Base-by-base conservation (phyloP, 2,797 vertebrate genomes). In the Gallirallus australis region DNA sequence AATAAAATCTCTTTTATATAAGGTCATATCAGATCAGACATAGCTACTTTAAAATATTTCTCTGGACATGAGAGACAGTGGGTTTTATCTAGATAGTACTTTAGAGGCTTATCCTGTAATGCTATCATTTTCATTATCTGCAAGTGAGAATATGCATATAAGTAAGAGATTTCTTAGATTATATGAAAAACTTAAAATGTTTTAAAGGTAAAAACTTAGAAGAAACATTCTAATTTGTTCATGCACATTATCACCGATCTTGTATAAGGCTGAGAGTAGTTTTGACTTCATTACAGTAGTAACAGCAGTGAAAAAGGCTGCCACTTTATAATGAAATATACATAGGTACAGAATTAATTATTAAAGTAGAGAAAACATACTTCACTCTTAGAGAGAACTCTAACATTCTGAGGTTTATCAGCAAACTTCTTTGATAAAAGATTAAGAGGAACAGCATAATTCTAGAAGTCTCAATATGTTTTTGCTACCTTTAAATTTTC, bases 321-420 rank as follows among this genome's bases (percentile, higher is more conserved):
- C 28, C 27, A 53, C 39, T 89, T 93, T 54, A 81, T 90, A 78
- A 93, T 77, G 54, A 95, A 95, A 86, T 60, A 94, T 85, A 85
- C 37, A 83, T 86, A 33, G 69, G 8, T 68, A 88, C 5, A 79
- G 57, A 95, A 88, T 96, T 72, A 92, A 94, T 96, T 93, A 91
- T 86, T 85, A 78, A 94, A 86, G 54, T 59, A 82, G 33, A 69
- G 53, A 84, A 95, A 97, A 88, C 65, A 81, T 16, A 70, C 21
- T 76, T 86, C 52, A 39, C 21, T 71, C 37, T 78, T 42, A 63
- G 25, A 69, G 21, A 85, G 25, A 94, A 40, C 11, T 80, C 52
- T 61, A 64, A 63, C 37, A 47, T 82, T 86, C 20, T 50, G 85
- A 80, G 63, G 21, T 78, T 85, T 87, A 87, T 80, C 69, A 89